These are phyloP conservation scores for Notolabrus celidotus DNA, from an alignment of 2,797 vertebrate genomes.

Conservation along the genomic window DNA sequence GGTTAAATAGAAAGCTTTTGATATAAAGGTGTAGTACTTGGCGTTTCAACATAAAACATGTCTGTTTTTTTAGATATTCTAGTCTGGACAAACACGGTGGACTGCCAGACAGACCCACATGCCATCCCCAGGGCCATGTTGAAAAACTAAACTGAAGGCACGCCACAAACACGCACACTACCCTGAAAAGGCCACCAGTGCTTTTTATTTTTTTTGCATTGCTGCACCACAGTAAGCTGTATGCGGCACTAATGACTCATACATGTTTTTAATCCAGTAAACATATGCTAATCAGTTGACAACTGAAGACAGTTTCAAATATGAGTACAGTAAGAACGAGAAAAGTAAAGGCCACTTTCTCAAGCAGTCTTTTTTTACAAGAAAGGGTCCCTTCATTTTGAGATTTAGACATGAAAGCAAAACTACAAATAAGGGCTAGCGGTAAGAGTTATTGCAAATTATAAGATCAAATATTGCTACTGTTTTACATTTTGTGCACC, in stretches of 20 bases:
- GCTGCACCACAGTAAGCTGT: slow-evolving; percentile 31
- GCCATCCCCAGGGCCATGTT: slow-evolving; percentile 6
- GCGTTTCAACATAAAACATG: background rate
- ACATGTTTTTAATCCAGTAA: slow-evolving; percentile 57
- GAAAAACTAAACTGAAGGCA: slow-evolving; percentile 6
- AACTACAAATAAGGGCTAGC: background rate
- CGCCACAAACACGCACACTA: slow-evolving; percentile 5
- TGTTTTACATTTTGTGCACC: slow-evolving; percentile 6
- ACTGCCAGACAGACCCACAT: background rate
- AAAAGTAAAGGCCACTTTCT: slow-evolving; percentile 10
- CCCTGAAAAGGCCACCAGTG: slow-evolving; percentile 31
- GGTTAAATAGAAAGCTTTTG: background rate
- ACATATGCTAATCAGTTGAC: slow-evolving; percentile 60
- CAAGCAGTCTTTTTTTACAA: slow-evolving; percentile 6
- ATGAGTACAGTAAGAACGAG: slow-evolving; percentile 11
- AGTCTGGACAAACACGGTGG: background rate
- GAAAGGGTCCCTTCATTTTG: background rate
- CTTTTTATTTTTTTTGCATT: slow-evolving; percentile 55
- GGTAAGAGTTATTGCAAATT: background rate
- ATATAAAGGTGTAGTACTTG: background rate
- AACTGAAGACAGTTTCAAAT: slow-evolving; percentile 15
- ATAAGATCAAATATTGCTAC: background rate
- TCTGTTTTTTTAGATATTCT: slow-evolving; percentile 14
- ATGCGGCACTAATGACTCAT: slow-evolving; percentile 53
- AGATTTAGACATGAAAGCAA: background rate